Conservation (phyloP, 2,888 invertebrate species). For the Acleris holmiana region DNA sequence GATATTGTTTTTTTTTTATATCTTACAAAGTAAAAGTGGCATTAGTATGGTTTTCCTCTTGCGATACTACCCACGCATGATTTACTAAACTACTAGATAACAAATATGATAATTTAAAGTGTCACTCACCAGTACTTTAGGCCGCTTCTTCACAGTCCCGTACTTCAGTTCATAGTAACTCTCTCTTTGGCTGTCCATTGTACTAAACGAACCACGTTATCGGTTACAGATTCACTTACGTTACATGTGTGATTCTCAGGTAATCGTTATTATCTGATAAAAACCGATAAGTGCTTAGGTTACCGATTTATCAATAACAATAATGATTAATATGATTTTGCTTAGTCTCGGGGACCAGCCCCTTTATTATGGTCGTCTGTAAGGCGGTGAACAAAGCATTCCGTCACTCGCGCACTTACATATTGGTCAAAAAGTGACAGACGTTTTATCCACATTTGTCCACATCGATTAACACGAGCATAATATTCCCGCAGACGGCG, state of each 20-base stretch:
- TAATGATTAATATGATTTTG: slow-evolving; percentile 4
- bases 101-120: slow-evolving; percentile 1
- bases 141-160: slow-evolving; percentile 40
- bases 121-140: slow-evolving; percentile 43
- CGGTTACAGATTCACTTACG: not conserved
- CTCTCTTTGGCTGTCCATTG: slow-evolving; percentile 38
- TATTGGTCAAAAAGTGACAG: too few relatives aligned
- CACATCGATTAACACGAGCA: too few relatives aligned
- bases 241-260: slow-evolving; percentile 1
- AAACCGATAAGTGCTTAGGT: slow-evolving; percentile 6
- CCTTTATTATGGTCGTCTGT: too few relatives aligned
- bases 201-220: slow-evolving; percentile 4
- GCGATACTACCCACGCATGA: too few relatives aligned
- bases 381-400: too few relatives aligned
- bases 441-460: too few relatives aligned
- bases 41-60: too few relatives aligned
- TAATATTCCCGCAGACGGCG: too few relatives aligned
- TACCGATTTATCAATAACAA: slow-evolving; percentile 14
- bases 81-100: too few relatives aligned
- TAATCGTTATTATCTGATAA: slow-evolving; percentile 9
- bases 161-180: slow-evolving; percentile 45
- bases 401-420: too few relatives aligned
- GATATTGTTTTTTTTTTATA: too few relatives aligned
- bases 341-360: not conserved
- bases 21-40: too few relatives aligned